Percentiles rank a stretch among this genome's conserved stretches.
These are phyloP conservation scores for Caprella mutica DNA, from an alignment of 2,888 invertebrate species.

Conservation along the genomic window DNA sequence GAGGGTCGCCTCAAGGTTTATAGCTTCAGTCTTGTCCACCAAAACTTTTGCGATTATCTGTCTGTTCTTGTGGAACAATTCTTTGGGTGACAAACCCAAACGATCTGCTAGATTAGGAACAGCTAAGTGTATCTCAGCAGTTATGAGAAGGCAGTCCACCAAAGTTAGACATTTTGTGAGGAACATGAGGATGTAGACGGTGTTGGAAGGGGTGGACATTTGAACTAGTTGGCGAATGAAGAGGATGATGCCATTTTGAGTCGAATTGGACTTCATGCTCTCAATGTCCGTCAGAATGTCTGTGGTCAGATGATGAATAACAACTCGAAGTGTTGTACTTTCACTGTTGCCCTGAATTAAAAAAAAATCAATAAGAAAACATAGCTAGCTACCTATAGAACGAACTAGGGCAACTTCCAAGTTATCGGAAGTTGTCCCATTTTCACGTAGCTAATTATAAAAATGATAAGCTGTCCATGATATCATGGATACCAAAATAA, in stretches of 20 bases:
- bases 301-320: no score
- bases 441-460: no score
- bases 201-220: background rate
- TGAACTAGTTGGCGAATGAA: background rate
- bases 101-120: conserved; percentile 1
- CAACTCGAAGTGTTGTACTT: no score
- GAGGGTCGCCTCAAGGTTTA: background rate
- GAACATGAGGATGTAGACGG: background rate
- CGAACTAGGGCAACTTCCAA: no score
- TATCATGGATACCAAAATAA: no score
- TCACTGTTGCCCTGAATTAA: no score
- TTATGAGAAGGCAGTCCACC: background rate
- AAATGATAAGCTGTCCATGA: no score
- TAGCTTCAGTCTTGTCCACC: background rate
- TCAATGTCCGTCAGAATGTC: background rate
- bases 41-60: conserved; percentile 3
- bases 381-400: no score
- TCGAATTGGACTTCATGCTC: background rate
- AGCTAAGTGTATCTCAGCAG: conserved; percentile 1
- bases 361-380: no score
- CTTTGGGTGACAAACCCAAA: background rate
- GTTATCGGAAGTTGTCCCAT: no score
- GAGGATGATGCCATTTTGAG: background rate
- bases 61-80: conserved; percentile 7
- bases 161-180: background rate